Evolutionary conservation across 2,113 vertebrate species (phyloP), one percentile per base, ranked within the genome.

Genomic region (Megaceryle maxima): DNA sequence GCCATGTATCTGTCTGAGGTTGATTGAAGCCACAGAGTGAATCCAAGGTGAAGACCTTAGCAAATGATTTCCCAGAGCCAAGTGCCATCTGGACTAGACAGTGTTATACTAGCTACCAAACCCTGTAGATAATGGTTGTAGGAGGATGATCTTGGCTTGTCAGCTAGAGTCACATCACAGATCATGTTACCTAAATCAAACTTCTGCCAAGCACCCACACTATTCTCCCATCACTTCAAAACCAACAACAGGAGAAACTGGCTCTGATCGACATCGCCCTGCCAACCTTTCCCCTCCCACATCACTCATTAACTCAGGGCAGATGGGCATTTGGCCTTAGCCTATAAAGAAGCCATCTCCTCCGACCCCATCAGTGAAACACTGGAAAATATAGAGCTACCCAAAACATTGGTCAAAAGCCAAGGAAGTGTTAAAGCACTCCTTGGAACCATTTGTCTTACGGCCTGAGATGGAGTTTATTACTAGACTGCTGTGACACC

Each of bases 381-480:
- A 67, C 60, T 72, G 43, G 18, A 87, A 94, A 95, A 94, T 29
- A 73, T 28, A 88, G 29, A 75, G 75, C 63, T 63, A 67, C 24
- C 33, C 46, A 64, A 75, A 92, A 63, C 56, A 63, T 2, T 66
- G 46, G 9, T 67, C 73, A 68, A 73, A 86, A 89, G 89, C 83
- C 80, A 87, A 72, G 21, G 43, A 94, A 78, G 13, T 10, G 24
- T 79, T 68, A 88, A 55, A 90, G 19, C 7, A 68, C 75, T 88
- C 56, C 33, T 91, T 55, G 80, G 20, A 74, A 55, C 16, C 35
- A 78, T 88, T 51, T 78, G 46, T 81, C 64, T 87, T 77, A 41
- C 83, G 64, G 78, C 39, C 43, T 37, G 70, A 76, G 56, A 83
- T 39, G 25, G 33, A 31, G 16, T 83, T 91, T 68, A 87, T 79